A percentile compares a stretch with the other conserved stretches of the same genome.
Conservation (phyloP, 2,888 invertebrate species). For the Nipponacmea schrenckii region DNA sequence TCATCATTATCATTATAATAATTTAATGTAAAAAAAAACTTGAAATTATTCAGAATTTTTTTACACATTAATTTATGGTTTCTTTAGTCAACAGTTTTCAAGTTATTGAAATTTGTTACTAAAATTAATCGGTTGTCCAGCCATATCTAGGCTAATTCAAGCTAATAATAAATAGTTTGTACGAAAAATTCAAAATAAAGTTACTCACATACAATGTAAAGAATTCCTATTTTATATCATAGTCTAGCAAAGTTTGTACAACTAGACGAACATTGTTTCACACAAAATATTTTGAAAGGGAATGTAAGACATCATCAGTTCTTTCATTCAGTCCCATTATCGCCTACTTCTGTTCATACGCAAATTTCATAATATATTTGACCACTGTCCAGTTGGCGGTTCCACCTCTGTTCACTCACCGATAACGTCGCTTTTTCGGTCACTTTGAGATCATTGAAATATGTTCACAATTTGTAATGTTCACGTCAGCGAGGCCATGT, state of each 20-base stretch:
- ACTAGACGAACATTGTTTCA: background rate
- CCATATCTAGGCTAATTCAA: no score
- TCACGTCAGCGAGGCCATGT: constrained; percentile 41
- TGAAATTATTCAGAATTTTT: no score
- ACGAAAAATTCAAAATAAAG: background rate
- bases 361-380: background rate
- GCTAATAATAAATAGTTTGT: no score
- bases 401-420: background rate
- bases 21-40: no score
- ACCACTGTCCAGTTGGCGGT: background rate
- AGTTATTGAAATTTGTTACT: no score
- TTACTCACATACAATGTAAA: background rate
- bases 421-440: background rate
- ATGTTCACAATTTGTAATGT: background rate
- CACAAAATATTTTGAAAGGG: background rate
- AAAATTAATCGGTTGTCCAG: no score
- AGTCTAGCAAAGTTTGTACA: background rate
- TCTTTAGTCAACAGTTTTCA: no score
- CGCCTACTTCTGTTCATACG: background rate
- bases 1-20: no score
- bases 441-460: background rate
- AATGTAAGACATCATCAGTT: background rate
- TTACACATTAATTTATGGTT: no score
- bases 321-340: background rate
- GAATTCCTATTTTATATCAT: constrained; percentile 4